These are phyloP conservation scores for Melanophora roralis DNA, from an alignment of 2,888 invertebrate genomes.

Conservation along the genomic window DNA sequence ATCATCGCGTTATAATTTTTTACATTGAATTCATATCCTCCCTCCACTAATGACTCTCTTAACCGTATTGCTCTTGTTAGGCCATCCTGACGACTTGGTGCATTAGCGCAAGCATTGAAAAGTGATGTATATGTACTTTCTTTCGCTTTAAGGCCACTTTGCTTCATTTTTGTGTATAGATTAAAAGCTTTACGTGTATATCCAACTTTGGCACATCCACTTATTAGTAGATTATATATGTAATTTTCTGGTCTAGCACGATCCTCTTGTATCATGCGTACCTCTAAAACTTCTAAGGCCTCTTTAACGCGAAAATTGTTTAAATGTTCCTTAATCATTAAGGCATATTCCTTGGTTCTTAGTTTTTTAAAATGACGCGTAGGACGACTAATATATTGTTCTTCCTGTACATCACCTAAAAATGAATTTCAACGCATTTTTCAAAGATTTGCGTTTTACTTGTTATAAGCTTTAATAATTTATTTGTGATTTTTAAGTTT, in stretches of 20 bases:
- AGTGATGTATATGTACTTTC: conserved; percentile 89
- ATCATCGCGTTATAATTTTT: conserved; percentile 93
- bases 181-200: conserved; percentile 91
- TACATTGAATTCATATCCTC: conserved; percentile 83
- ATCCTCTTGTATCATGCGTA: conserved; percentile 87
- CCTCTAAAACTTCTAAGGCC: conserved; percentile 87
- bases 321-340: conserved; percentile 84
- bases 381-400: conserved; percentile 78
- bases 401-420: conserved; percentile 80
- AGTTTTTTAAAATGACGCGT: conserved; percentile 79
- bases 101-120: conserved; percentile 92
- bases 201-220: conserved; percentile 89
- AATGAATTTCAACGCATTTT: too few relatives aligned
- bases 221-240: conserved; percentile 89
- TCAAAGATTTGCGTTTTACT: too few relatives aligned
- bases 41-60: conserved; percentile 83
- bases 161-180: conserved; percentile 90
- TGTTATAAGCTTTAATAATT: too few relatives aligned
- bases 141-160: conserved; percentile 82
- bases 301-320: conserved; percentile 83
- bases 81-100: conserved; percentile 83
- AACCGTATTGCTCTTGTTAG: conserved; percentile 83
- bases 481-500: too few relatives aligned
- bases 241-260: conserved; percentile 87
- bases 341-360: conserved; percentile 82